Evolutionary conservation across 2,888 invertebrate genomes (phyloP).

Genomic region (Callyntrura guangdongensis): DNA sequence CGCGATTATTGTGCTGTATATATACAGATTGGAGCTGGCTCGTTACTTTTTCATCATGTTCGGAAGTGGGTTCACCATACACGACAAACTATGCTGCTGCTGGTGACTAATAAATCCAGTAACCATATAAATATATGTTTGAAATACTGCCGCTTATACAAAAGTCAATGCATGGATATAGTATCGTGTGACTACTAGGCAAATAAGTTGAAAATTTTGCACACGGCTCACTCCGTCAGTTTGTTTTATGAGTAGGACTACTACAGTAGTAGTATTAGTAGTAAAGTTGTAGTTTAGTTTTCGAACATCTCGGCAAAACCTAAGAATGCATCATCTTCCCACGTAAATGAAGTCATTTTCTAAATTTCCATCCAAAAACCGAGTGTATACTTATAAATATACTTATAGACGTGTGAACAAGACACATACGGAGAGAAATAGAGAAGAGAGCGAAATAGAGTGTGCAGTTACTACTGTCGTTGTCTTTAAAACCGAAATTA

Average conservation of each 20-base stretch:
- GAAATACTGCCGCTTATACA: background rate
- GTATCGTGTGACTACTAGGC: slow-evolving; percentile 29
- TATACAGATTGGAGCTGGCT: slow-evolving; percentile 28
- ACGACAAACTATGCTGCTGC: background rate
- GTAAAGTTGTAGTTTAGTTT: slow-evolving; percentile 38
- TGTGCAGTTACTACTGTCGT: background rate
- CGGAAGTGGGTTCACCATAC: background rate
- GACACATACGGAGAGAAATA: background rate
- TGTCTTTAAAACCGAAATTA: slow-evolving; percentile 43
- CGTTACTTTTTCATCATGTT: slow-evolving; percentile 30
- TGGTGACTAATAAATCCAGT: slow-evolving; percentile 17
- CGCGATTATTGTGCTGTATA: slow-evolving; percentile 36
- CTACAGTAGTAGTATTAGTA: background rate
- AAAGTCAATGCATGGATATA: slow-evolving; percentile 24
- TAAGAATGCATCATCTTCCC: slow-evolving; percentile 67
- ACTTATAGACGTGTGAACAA: background rate
- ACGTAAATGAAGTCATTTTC: slow-evolving; percentile 78
- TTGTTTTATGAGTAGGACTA: slow-evolving; percentile 77
- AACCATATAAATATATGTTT: background rate
- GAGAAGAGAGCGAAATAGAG: background rate
- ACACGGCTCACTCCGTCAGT: slow-evolving; percentile 81
- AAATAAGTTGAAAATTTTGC: slow-evolving; percentile 80
- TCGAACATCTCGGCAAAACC: slow-evolving; percentile 68
- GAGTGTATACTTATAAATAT: slow-evolving; percentile 11
- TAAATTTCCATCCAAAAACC: slow-evolving; percentile 57